Conservation (phyloP, 2,113 vertebrate species). For the Chrysemys picta region DNA sequence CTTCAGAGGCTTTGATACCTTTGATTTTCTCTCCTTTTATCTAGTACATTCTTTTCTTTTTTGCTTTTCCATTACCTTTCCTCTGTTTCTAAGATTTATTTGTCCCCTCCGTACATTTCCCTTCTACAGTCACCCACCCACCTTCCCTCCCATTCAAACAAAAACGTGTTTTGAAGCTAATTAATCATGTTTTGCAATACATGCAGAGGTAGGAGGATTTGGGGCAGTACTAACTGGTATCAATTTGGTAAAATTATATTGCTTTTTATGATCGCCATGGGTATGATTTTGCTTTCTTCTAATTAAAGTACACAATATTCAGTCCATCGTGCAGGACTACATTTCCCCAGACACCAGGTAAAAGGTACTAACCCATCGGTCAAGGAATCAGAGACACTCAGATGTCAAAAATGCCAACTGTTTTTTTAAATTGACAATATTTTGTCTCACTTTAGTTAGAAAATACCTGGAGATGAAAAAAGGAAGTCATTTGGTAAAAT, state of each 20-base stretch:
- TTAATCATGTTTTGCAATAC: conserved; percentile 7
- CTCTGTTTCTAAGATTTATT: conserved; percentile 29
- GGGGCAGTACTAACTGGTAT: neutral
- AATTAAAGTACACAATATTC: neutral
- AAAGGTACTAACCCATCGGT: neutral
- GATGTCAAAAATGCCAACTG: neutral
- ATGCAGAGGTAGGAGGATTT: neutral
- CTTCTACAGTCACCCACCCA: conserved; percentile 61
- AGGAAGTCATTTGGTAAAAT: neutral
- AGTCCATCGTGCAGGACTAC: neutral
- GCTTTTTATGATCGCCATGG: neutral
- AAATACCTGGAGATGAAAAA: neutral
- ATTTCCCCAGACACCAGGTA: neutral
- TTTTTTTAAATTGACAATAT: neutral
- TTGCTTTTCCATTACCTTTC: conserved; percentile 17
- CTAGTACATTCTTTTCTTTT: neutral
- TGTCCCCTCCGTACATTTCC: conserved; percentile 9
- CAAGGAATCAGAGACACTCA: neutral
- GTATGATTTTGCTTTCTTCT: neutral
- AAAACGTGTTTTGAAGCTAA: conserved; percentile 53
- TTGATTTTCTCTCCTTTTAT: neutral
- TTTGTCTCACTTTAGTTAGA: neutral
- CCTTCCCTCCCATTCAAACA: conserved; percentile 23
- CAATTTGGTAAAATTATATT: neutral
- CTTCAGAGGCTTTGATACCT: neutral